Evolutionary conservation across 2,888 invertebrate genomes (phyloP).

Genomic region (Deilephila elpenor): DNA sequence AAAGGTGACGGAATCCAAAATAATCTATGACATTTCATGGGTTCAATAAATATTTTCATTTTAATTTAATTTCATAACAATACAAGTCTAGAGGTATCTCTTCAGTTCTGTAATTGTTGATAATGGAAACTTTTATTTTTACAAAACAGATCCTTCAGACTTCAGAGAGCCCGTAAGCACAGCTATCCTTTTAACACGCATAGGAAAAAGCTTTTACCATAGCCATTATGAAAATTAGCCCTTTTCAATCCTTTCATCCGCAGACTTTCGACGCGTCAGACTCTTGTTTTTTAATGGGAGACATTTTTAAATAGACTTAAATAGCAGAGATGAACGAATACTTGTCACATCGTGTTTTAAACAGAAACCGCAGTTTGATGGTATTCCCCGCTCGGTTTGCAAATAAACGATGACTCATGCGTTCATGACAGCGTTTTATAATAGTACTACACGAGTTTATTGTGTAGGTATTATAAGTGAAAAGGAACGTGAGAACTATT

Average conservation of each 20-base stretch:
- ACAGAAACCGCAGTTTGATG: background rate
- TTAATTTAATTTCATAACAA: no score
- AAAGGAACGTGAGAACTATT: conserved; percentile 28
- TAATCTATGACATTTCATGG: no score
- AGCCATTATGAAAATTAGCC: conserved; percentile 14
- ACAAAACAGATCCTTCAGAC: background rate
- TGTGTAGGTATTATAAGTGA: background rate
- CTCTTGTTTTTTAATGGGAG: background rate
- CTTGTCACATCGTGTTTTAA: background rate
- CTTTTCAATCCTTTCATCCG: background rate
- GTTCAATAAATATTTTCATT: no score
- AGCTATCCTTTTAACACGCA: background rate
- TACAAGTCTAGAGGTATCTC: background rate
- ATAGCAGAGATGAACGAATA: background rate
- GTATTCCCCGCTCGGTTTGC: conserved; percentile 19
- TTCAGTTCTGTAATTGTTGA: background rate
- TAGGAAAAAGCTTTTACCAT: background rate
- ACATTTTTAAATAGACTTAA: background rate
- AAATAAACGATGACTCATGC: conserved; percentile 6
- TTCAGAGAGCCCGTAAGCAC: background rate
- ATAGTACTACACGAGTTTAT: conserved; percentile 12
- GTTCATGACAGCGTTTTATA: conserved; percentile 7
- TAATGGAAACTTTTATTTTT: background rate
- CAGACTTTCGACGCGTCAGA: background rate
- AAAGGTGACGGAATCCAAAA: no score